A percentile compares a stretch with the other conserved stretches of the same genome.
These are phyloP conservation scores for Rhagium mordax DNA, from an alignment of 2,888 invertebrate species.

Conservation along the genomic window DNA sequence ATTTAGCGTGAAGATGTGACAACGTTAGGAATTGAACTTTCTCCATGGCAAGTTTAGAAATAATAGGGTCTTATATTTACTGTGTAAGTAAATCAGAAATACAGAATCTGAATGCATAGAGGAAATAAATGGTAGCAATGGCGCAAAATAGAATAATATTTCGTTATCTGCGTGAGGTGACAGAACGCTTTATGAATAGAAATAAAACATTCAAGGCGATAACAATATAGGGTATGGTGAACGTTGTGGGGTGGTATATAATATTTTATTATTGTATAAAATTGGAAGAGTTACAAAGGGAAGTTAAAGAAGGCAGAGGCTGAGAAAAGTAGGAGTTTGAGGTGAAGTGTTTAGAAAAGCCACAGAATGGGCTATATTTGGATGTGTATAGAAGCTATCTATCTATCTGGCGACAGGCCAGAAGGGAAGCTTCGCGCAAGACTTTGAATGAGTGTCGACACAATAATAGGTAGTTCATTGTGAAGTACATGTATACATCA, in stretches of 20 bases:
- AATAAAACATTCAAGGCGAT: constrained; percentile 23
- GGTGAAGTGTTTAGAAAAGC: constrained; percentile 49
- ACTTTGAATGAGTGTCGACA: constrained; percentile 50
- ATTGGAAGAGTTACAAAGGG: constrained; percentile 26
- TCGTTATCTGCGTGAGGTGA: constrained; percentile 22
- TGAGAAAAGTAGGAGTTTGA: constrained; percentile 23
- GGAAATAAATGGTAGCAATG: not conserved
- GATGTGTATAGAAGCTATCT: constrained; percentile 53
- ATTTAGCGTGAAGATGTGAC: too few relatives aligned
- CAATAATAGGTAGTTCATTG: constrained; percentile 56
- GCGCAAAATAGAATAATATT: constrained; percentile 16
- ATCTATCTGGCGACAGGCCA: constrained; percentile 54
- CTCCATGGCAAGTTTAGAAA: too few relatives aligned
- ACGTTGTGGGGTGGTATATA: not conserved
- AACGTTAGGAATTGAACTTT: too few relatives aligned
- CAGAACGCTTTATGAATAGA: constrained; percentile 19
- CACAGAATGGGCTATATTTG: constrained; percentile 51
- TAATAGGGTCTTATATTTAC: too few relatives aligned
- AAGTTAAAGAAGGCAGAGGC: constrained; percentile 15
- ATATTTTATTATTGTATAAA: constrained; percentile 26
- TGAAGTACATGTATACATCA: constrained; percentile 57
- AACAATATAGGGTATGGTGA: constrained; percentile 1
- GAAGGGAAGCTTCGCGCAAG: constrained; percentile 49
- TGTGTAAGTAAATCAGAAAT: constrained; percentile 19
- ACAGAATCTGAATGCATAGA: not conserved